Base-by-base conservation (phyloP, 2,888 invertebrate species). In the Polymixis lichenea region DNA sequence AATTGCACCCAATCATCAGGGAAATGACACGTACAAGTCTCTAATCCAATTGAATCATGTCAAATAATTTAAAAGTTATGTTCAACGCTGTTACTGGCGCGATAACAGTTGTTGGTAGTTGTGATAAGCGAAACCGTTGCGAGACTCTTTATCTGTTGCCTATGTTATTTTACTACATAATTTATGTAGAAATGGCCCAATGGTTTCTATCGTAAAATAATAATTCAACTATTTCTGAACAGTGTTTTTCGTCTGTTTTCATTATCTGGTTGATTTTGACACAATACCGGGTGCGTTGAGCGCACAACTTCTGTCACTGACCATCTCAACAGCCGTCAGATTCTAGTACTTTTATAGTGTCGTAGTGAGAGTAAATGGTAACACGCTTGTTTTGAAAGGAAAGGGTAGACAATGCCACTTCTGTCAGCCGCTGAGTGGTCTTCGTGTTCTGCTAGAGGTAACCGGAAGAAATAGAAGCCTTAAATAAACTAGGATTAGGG, bases 71-170 rank as follows among this genome's bases (percentile, higher is more conserved):
- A 69, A 64, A 68, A 68, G 61, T 71, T 46, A 64, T 78, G 71
- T 73, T 46, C 51, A 55, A 38, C 62, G 62, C 28, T 64, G 58
- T 68, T 58, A 60, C 13, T 32, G 60, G 49, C 13, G 32, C 66
- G 84, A 83, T 84, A 83, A 80, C 60, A 43, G 1, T 9, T 43
- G n/a, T 13, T 49, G n/a, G 13, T 49, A 38, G 19, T 32, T 32
- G 32, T 53, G 84, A 84, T 84, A 84, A 84, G 66, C 38, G 22
- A 53, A 70, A 65, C 51, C 13, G 60, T 56, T 77, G 15, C 13
- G 53, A 28, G 55, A 67, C 65, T 70, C 72, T 55, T 86, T 86
- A 84, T 86, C 86, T 83, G 13, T 58, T 53, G 71, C 53, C 32
- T 56, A 8, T 62, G 64, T 28, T 66, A 32, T 56, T 73, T 56